Base-by-base conservation (phyloP, 2,797 vertebrate genomes). In the Macroramphosus scolopax region DNA sequence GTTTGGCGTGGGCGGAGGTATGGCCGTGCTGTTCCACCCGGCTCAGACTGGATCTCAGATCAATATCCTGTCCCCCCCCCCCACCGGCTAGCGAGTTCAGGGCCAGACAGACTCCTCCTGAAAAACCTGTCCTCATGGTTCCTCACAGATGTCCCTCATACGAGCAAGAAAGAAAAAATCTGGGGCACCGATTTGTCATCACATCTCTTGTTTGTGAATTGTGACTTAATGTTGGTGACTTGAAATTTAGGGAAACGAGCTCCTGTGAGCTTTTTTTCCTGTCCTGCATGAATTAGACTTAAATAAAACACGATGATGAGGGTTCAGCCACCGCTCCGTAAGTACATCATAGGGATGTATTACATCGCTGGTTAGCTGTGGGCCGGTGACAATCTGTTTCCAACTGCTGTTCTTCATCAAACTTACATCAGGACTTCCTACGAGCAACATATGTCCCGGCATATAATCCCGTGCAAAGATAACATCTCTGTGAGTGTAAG, bases 11-110 rank as follows among this genome's bases (percentile, higher is more conserved):
- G 82, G 79, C 34, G 45, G 62, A 24, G 32, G 57, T 72, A 65
- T 50, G 69, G 75, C 68, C 55, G 15, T 65, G 65, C 81, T 78
- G 73, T 71, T 84, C 73, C 67, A 64, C 75, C 81, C 60, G 68
- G 79, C 78, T 81, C 77, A 77, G 68, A 72, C 79, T 78, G 72
- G 68, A 84, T 80, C 80, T 76, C 69, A 80, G 80, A 89, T 90
- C 87, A 83, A 86, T 88, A 87, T 82, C 69, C 80, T 78, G 79
- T 85, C 74, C 83, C 79, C 46, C 33, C n/a, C 20, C 3, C 20
- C 75, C 34, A 68, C 64, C 48, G 29, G 61, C 70, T 44, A 49
- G 68, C 80, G 63, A 69, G 77, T 69, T 77, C 68, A 75, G 55
- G n/a, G 66, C 65, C 10, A 44, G 58, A 69, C 68, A 77, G 57